These are phyloP conservation scores for Malthinus flaveolus DNA, from an alignment of 2,888 invertebrate species.

Conservation along the genomic window DNA sequence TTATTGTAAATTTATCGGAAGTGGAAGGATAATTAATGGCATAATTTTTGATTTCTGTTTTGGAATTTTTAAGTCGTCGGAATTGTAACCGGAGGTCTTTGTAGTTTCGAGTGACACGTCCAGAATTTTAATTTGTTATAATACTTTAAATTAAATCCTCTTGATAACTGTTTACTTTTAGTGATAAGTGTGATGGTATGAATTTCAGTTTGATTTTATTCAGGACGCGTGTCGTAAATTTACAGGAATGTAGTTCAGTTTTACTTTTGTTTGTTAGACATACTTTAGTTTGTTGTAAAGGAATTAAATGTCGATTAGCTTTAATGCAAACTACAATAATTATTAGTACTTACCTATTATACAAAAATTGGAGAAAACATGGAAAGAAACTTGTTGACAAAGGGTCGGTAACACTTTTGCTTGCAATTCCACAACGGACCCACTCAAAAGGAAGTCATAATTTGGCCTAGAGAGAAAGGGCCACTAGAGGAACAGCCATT, in stretches of 20 bases:
- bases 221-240: slow-evolving; percentile 31
- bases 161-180: slow-evolving; percentile 15
- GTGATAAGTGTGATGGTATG: slow-evolving; percentile 17
- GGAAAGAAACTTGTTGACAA: too few relatives aligned
- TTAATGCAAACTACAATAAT: too few relatives aligned
- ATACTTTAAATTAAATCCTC: slow-evolving; percentile 17
- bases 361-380: too few relatives aligned
- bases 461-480: too few relatives aligned
- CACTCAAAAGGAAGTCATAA: too few relatives aligned
- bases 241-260: slow-evolving; percentile 34
- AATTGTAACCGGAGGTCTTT: slow-evolving; percentile 37
- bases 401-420: too few relatives aligned
- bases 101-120: slow-evolving; percentile 16
- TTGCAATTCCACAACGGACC: too few relatives aligned
- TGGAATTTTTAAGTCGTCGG: slow-evolving; percentile 32
- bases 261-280: slow-evolving; percentile 33
- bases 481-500: too few relatives aligned
- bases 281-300: too few relatives aligned
- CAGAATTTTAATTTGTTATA: slow-evolving; percentile 33
- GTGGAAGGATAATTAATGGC: slow-evolving; percentile 34
- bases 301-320: too few relatives aligned
- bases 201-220: slow-evolving; percentile 39
- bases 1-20: slow-evolving; percentile 39
- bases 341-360: too few relatives aligned
- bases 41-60: slow-evolving; percentile 36